phyloP scores from a whole-genome alignment of 2,113 vertebrate species.

The Plectropomus leopardus region DNA sequence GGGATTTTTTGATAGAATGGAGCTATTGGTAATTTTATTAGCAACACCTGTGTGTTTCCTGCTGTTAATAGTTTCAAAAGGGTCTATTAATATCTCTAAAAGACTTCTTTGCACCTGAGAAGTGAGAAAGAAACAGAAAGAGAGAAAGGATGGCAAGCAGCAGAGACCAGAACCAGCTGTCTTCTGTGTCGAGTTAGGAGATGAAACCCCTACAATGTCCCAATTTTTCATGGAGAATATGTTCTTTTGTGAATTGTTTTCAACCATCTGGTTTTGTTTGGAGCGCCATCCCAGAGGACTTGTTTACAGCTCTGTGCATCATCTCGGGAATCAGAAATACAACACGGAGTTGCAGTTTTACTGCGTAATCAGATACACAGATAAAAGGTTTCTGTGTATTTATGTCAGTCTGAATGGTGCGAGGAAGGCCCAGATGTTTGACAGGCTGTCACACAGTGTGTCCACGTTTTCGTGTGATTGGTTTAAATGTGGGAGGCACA shows the following conservation, averaged over 20 bases:
- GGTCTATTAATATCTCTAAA: conserved; percentile 12
- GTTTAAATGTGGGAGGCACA: conserved; percentile 26
- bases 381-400: conserved; percentile 59
- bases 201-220: conserved; percentile 62
- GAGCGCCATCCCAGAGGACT: conserved; percentile 59
- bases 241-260: conserved; percentile 76
- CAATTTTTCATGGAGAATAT: conserved; percentile 66
- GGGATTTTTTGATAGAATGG: background rate
- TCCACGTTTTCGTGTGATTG: conserved; percentile 29
- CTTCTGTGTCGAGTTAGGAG: conserved; percentile 65
- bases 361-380: conserved; percentile 36
- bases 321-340: conserved; percentile 64
- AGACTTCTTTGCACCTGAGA: conserved; percentile 48
- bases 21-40: conserved; percentile 21
- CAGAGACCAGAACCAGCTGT: conserved; percentile 65
- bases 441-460: conserved; percentile 16
- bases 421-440: conserved; percentile 33
- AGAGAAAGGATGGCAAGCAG: conserved; percentile 32
- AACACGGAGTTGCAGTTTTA: conserved; percentile 44
- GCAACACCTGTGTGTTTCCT: background rate
- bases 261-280: conserved; percentile 66
- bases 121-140: conserved; percentile 11
- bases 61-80: background rate
- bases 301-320: conserved; percentile 75
- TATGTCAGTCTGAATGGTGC: conserved; percentile 33